Evolutionary conservation across 2,888 invertebrate genomes (phyloP), one percentile per base, ranked within the genome.

Genomic region (Lissocephala sabroskyi): DNA sequence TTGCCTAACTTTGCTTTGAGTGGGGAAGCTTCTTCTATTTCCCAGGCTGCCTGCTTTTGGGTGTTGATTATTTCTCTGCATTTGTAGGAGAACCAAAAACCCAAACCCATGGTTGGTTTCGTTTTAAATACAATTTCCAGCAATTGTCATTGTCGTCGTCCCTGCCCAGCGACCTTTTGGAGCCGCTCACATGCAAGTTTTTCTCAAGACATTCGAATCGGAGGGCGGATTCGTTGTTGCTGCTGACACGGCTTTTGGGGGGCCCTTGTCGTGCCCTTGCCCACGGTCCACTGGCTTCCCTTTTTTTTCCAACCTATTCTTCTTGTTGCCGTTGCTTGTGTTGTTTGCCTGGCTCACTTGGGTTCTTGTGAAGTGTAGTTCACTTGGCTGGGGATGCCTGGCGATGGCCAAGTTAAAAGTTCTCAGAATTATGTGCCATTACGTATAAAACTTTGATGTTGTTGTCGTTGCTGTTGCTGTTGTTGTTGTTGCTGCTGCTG

Each of bases 41-140:
- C 30, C 30, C 30, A 32, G 5, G n/a, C n/a, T n/a, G n/a, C n/a
- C n/a, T n/a, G 35, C 16, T n/a, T 35, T 32, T 29, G 48, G 41
- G 32, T 49, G 45, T 51, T 61, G 52, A 55, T 65, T 59, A 59
- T 61, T 64, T 42, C 49, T 52, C 48, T 59, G n/a, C n/a, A n/a
- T n/a, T n/a, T n/a, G n/a, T n/a, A n/a, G n/a, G n/a, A n/a, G n/a
- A n/a, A n/a, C n/a, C n/a, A n/a, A n/a, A n/a, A n/a, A n/a, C n/a
- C n/a, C n/a, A n/a, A n/a, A n/a, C n/a, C n/a, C n/a, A n/a, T n/a
- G n/a, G n/a, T n/a, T n/a, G n/a, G n/a, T 56, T 62, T 55, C 49
- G 64, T 66, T 65, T 66, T 62, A 64, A 5, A 5, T 59, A 54
- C 52, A 57, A 59, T 67, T 68, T 57, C 52, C 57, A 64, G 47